Conservation (phyloP, 1,140 invertebrate species). For the Formica selysi region DNA sequence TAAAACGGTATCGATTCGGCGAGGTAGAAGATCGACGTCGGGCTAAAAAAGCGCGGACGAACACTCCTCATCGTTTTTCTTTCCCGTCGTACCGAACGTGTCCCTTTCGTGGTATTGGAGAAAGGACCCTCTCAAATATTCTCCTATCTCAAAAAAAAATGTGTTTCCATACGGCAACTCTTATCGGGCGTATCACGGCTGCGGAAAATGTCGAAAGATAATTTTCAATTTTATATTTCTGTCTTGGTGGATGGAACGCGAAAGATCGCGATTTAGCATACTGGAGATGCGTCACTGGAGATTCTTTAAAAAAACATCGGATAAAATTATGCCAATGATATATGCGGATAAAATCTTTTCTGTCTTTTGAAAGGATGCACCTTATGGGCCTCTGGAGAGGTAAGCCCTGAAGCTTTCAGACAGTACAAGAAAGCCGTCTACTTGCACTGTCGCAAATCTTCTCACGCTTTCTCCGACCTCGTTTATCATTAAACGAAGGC, state of each 20-base stretch:
- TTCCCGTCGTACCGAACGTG: not conserved
- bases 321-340: constrained; percentile 37
- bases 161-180: constrained; percentile 53
- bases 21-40: not conserved
- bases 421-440: constrained; percentile 29
- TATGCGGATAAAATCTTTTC: constrained; percentile 3
- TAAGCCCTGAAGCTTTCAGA: constrained; percentile 41
- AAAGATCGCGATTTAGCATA: not conserved
- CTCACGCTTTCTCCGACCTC: constrained; percentile 21
- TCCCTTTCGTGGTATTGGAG: constrained; percentile 21
- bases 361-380: constrained; percentile 27
- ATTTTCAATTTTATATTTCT: constrained; percentile 64
- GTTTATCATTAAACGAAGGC: constrained; percentile 63
- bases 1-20: constrained; percentile 69
- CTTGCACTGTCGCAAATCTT: constrained; percentile 63
- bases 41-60: constrained; percentile 18
- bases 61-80: constrained; percentile 41
- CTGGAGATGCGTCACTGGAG: not conserved
- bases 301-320: not conserved
- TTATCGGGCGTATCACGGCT: constrained; percentile 61
- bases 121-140: constrained; percentile 9
- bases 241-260: not conserved
- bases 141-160: constrained; percentile 56
- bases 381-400: not conserved
- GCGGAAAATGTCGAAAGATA: constrained; percentile 57